Base-by-base conservation (phyloP, 2,888 invertebrate genomes). In the Morpho deidamia region DNA sequence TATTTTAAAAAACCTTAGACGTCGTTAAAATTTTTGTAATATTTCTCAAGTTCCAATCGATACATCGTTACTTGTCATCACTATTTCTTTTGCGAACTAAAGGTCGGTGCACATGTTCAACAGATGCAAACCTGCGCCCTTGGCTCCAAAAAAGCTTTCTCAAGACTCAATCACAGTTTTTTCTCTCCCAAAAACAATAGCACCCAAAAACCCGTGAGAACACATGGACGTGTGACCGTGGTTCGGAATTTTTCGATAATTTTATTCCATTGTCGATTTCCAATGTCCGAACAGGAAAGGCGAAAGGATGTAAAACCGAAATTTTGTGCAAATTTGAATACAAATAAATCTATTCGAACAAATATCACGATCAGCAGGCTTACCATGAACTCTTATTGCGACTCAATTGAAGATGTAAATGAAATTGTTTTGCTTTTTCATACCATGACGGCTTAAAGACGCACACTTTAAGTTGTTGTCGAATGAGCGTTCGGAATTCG, bases 21-120 rank as follows among this genome's bases (percentile, higher is more conserved):
- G 14, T 14, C 14, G 14, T 14, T 14, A 4, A 14, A 23, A 23
- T 23, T 23, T 23, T 23, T 23, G 23, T 23, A 23, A 23, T 23
- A 23, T 23, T 23, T 23, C 23, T 23, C 23, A 23, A 23, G 23
- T 23, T 1, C 23, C 1, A 23, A 23, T 69, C 68, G 66, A 69
- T 61, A 64, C 44, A 35, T 43, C 10, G 33, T 23, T 7, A 37
- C 7, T 33, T 39, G 32, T 46, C 78, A 71, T 56, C 83, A 66
- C 76, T 76, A 73, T 58, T 60, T 66, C 74, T 78, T 80, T 83
- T 76, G 84, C 82, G 62, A 81, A 46, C 74, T 70, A 78, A 76
- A 78, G 71, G 76, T 76, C 76, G 76, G 70, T 76, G 78, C 87
- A 88, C 73, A 71, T 87, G 87, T 73, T 65, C 65, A 71, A 66